Evolutionary conservation across 2,888 invertebrate species (phyloP).

Genomic region (Synanthedon vespiformis): DNA sequence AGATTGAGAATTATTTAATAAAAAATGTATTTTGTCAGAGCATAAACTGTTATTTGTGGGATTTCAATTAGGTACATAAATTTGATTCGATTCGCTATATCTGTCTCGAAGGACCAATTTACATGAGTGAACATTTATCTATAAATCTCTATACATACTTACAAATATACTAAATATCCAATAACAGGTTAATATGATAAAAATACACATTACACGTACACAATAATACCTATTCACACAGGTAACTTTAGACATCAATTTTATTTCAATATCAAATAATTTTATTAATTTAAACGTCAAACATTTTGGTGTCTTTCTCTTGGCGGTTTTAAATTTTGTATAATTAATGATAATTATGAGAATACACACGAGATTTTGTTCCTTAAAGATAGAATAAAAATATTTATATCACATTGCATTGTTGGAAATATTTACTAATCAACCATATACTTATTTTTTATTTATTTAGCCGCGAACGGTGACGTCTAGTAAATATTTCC

Average conservation of each 20-base stretch:
- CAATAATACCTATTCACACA: not conserved
- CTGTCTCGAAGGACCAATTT: not conserved
- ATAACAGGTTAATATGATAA: not conserved
- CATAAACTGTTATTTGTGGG: no score
- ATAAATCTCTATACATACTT: conserved; percentile 3
- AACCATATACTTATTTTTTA: no score
- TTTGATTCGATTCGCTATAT: not conserved
- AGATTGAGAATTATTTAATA: no score
- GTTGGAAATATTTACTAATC: conserved; percentile 51
- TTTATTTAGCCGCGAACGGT: not conserved
- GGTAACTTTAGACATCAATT: conserved; percentile 46
- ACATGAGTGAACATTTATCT: conserved; percentile 1
- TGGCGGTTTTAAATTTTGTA: conserved; percentile 17
- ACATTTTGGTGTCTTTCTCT: conserved; percentile 40
- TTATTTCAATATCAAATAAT: conserved; percentile 30
- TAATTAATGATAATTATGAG: conserved; percentile 23
- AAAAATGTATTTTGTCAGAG: no score
- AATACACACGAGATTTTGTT: conserved; percentile 43
- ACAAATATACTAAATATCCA: conserved; percentile 1
- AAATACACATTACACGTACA: not conserved
- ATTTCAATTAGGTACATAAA: conserved; percentile 3
- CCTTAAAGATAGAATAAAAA: conserved; percentile 43
- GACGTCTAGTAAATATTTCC: conserved; percentile 43
- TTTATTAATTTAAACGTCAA: conserved; percentile 30
- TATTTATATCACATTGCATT: conserved; percentile 63